These are phyloP conservation scores for Zosterops pallidus DNA, from an alignment of 2,113 vertebrate species.

Conservation along the genomic window DNA sequence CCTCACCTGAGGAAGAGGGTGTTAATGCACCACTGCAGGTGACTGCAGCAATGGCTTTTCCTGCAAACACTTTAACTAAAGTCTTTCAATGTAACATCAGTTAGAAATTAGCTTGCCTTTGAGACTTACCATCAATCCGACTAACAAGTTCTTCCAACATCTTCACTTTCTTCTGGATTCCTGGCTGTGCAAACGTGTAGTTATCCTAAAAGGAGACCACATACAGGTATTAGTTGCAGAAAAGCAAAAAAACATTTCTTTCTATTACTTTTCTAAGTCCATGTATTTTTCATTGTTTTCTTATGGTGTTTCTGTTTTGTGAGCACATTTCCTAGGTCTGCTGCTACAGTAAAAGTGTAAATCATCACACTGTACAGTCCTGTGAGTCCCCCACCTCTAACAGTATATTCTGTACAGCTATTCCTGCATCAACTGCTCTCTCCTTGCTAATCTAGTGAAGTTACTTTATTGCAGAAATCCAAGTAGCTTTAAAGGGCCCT, in stretches of 20 bases:
- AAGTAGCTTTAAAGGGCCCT: neutral
- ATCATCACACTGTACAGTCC: neutral
- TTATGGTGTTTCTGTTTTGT: neutral
- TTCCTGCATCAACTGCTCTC: neutral
- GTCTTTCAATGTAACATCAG: neutral
- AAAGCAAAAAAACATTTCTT: neutral
- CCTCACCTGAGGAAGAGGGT: neutral
- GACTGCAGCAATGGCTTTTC: neutral
- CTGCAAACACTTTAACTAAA: neutral
- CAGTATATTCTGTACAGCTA: neutral
- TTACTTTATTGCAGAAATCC: neutral
- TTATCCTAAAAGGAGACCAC: conserved; percentile 83
- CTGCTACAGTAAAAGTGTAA: neutral
- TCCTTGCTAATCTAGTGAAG: neutral
- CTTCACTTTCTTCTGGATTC: conserved; percentile 96
- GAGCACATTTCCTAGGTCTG: neutral
- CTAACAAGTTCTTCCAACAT: conserved; percentile 94
- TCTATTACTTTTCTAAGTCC: neutral
- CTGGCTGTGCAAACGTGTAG: conserved; percentile 97
- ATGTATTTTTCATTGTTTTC: neutral
- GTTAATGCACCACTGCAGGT: neutral
- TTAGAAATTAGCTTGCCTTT: neutral
- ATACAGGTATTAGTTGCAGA: neutral
- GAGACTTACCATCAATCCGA: conserved; percentile 92
- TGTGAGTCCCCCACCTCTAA: neutral